These are phyloP conservation scores for Trichonephila inaurata DNA, from an alignment of 1,140 invertebrate genomes.

Conservation along the genomic window DNA sequence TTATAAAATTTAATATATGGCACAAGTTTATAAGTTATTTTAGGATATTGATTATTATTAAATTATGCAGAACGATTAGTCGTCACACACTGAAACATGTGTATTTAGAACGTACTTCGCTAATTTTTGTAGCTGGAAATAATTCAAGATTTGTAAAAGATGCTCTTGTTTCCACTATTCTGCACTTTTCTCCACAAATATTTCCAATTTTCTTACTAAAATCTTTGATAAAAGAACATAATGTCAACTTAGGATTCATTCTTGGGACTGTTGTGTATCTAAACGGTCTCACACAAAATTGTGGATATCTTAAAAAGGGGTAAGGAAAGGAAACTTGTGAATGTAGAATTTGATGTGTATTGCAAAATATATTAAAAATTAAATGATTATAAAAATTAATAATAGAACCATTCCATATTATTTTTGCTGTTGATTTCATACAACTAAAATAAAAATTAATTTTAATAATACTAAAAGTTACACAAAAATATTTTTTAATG, in stretches of 20 bases:
- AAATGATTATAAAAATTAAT: neutral
- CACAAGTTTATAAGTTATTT: too few species aligned
- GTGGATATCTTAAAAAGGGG: constrained; percentile 65
- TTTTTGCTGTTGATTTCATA: too few species aligned
- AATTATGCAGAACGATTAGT: too few species aligned
- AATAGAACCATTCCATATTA: too few species aligned
- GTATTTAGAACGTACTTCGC: neutral
- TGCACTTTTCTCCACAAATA: constrained; percentile 65
- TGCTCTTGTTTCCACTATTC: constrained; percentile 28
- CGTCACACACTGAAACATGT: too few species aligned
- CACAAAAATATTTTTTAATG: too few species aligned
- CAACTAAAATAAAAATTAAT: too few species aligned
- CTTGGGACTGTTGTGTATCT: neutral
- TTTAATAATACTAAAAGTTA: too few species aligned
- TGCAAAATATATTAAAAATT: constrained; percentile 13
- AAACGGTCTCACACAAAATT: constrained; percentile 54
- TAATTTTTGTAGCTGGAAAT: neutral
- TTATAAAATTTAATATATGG: too few species aligned
- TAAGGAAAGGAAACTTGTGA: neutral
- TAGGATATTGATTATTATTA: too few species aligned
- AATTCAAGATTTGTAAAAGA: constrained; percentile 45
- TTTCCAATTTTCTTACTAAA: constrained; percentile 56
- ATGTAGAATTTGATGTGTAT: neutral
- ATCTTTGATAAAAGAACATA: constrained; percentile 45
- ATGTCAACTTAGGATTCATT: neutral